Evolutionary conservation across 2,113 vertebrate genomes (phyloP).

Genomic region (Henicopernis longicauda): DNA sequence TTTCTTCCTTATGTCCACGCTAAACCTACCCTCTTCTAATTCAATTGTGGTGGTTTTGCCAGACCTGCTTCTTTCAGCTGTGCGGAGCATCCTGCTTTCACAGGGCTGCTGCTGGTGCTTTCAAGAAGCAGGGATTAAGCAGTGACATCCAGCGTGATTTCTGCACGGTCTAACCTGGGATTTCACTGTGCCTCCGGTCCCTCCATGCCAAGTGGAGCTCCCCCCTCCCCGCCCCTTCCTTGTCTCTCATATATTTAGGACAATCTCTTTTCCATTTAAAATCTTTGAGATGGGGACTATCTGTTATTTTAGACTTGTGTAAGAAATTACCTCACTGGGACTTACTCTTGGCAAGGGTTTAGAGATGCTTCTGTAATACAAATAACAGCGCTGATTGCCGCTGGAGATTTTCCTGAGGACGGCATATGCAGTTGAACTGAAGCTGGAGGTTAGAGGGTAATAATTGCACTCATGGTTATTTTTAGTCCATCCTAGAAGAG

Average conservation of each 20-base stretch:
- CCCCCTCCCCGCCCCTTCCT: neutral
- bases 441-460: constrained; percentile 39
- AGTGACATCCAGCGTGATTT: neutral
- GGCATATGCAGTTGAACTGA: neutral
- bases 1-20: neutral
- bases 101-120: neutral
- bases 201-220: neutral
- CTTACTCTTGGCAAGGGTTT: neutral
- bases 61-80: neutral
- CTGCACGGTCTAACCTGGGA: neutral
- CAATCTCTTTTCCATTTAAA: neutral
- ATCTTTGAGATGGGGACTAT: neutral
- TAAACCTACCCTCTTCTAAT: neutral
- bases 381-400: neutral
- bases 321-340: neutral
- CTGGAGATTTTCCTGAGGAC: constrained; percentile 36
- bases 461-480: constrained; percentile 38
- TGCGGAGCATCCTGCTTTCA: neutral
- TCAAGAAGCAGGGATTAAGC: neutral
- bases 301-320: neutral
- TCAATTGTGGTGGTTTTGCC: neutral
- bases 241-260: neutral
- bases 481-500: constrained; percentile 27
- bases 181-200: neutral
- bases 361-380: constrained; percentile 3